Evolutionary conservation across 1,140 invertebrate genomes (phyloP), one percentile per base, ranked within the genome.

Genomic region (Habropoda laboriosa): DNA sequence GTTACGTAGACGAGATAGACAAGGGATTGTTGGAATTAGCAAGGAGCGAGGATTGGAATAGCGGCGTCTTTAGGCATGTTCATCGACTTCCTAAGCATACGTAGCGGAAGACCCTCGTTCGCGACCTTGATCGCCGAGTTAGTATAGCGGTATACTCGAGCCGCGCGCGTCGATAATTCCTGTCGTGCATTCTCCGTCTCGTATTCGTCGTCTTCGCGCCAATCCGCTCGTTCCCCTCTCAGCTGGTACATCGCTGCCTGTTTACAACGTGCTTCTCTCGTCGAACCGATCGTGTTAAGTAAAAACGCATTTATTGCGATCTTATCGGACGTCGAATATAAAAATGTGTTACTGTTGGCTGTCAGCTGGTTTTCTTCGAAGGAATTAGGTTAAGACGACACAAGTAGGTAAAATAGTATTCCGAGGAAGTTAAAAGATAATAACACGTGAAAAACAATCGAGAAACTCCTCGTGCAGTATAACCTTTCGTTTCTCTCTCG

Each of bases 151-250:
- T 81, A 79, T 53, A 82, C 82, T 74, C 83, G 74, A 78, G 66
- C 64, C 70, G 83, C 83, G 79, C 79, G 79, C 83, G 82, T 86
- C 85, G 85, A 86, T 86, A 86, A 86, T 86, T 86, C 84, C 71
- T 81, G 74, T 77, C 80, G 75, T 82, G 68, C 55, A 71, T 82
- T 82, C 70, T 73, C 82, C 57, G 79, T 79, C 82, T 73, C 73
- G 58, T 57, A 72, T 77, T 85, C 79, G 64, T 40, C 32, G 61
- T 81, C 79, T 60, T 68, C 76, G 75, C 81, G 57, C 63, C 81
- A 53, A 70, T 71, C 47, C 40, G 32, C 45, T 68, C 13, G 24
- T 78, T 49, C 30, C 68, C 38, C 42, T 79, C 58, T 72, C 76
- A 79, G 76, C 76, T 79, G 68, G n/a, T 79, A 16, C n/a, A 1